Conservation (phyloP, 2,888 invertebrate species). For the Acleris holmiana region DNA sequence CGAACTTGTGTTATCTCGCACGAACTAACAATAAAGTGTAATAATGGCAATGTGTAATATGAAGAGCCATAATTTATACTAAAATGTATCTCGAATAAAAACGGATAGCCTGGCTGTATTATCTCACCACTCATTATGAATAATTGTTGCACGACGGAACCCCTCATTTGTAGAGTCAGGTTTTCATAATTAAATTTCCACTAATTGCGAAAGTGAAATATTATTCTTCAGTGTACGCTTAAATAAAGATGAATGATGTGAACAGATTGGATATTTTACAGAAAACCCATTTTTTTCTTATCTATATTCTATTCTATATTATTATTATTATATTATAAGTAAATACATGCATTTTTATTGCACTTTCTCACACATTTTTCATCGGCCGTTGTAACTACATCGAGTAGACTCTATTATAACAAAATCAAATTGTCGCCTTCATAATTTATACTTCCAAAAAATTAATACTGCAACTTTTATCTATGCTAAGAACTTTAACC, state of each 20-base stretch:
- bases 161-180: slow-evolving; percentile 33
- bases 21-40: slow-evolving; percentile 7
- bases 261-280: not conserved
- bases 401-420: too few species aligned
- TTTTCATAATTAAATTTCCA: slow-evolving; percentile 33
- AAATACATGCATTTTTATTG: too few species aligned
- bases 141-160: slow-evolving; percentile 27
- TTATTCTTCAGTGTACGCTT: slow-evolving; percentile 28
- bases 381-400: too few species aligned
- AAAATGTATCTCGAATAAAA: slow-evolving; percentile 13
- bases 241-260: slow-evolving; percentile 16
- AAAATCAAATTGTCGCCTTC: too few species aligned
- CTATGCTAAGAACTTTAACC: too few species aligned
- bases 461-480: too few species aligned
- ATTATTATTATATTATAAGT: too few species aligned
- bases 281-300: too few species aligned
- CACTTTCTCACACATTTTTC: too few species aligned
- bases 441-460: too few species aligned
- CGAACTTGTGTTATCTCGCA: not conserved
- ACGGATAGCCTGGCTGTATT: slow-evolving; percentile 17
- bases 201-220: slow-evolving; percentile 18
- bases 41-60: not conserved
- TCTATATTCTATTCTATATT: too few species aligned
- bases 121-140: slow-evolving; percentile 35
- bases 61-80: slow-evolving; percentile 9